Evolutionary conservation across 2,888 invertebrate species (phyloP).

Genomic region (Copidosoma aretas): DNA sequence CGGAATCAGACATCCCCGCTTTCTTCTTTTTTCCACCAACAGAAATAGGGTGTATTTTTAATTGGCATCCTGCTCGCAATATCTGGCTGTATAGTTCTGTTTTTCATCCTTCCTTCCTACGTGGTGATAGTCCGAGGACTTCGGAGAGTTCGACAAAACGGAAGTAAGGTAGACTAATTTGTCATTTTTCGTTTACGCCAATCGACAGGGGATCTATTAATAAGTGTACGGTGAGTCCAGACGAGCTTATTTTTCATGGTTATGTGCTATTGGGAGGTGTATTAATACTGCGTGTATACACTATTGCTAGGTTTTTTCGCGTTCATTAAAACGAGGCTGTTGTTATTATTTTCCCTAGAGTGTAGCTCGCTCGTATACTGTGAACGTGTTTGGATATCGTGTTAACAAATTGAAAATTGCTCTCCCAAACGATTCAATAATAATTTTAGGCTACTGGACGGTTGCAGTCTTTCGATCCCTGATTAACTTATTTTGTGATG

Average conservation of each 20-base stretch:
- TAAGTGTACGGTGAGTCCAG: conserved; percentile 6
- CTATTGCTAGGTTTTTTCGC: not conserved
- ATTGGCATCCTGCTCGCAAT: not conserved
- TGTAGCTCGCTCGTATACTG: no score
- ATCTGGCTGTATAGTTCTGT: conserved; percentile 17
- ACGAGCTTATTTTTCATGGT: not conserved
- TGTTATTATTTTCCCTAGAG: no score
- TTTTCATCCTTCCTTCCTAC: not conserved
- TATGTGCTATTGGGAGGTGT: no score
- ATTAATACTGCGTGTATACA: no score
- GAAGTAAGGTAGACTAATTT: conserved; percentile 25
- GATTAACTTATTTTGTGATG: no score
- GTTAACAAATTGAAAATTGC: no score
- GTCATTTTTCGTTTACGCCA: conserved; percentile 32
- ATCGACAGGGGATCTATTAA: conserved; percentile 34
- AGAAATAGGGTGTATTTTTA: no score
- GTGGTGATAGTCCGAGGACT: not conserved
- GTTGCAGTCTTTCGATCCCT: no score
- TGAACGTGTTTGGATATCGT: no score
- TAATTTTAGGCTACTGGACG: no score
- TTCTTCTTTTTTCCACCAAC: not conserved
- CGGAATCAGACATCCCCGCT: not conserved
- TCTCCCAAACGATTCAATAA: no score
- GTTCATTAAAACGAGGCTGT: not conserved
- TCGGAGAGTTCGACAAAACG: conserved; percentile 8